These are phyloP conservation scores for Siphlonurus alternatus DNA, from an alignment of 2,888 invertebrate genomes.

Conservation along the genomic window DNA sequence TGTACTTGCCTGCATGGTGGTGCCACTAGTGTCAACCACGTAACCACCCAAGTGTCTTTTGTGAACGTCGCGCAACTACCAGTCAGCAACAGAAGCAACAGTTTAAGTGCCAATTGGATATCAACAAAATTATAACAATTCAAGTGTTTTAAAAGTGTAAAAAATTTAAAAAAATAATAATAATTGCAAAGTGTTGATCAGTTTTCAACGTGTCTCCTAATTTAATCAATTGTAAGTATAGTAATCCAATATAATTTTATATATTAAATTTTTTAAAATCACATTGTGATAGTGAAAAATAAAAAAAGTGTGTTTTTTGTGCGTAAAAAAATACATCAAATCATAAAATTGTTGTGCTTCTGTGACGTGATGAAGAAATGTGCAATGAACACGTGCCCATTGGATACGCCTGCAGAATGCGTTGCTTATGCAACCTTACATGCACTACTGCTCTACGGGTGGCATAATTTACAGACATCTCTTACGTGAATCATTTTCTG, in stretches of 20 bases:
- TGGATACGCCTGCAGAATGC: background rate
- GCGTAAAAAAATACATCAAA: background rate
- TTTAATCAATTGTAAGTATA: background rate
- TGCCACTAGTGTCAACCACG: background rate
- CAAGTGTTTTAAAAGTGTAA: background rate
- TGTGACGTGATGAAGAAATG: background rate
- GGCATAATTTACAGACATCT: background rate
- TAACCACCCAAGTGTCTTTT: background rate
- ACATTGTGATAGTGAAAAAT: background rate
- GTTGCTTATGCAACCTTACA: background rate
- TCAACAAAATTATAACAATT: background rate
- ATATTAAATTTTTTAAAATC: no score
- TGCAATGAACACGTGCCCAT: background rate
- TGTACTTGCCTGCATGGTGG: background rate
- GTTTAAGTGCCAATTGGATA: background rate
- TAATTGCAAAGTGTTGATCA: background rate
- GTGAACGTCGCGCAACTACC: no score
- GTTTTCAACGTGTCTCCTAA: background rate
- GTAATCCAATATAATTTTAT: background rate
- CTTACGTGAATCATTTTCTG: background rate
- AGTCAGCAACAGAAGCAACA: background rate
- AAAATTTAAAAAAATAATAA: background rate
- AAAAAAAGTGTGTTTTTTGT: background rate
- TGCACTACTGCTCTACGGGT: background rate
- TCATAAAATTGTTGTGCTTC: background rate